Conservation (phyloP, 2,797 vertebrate genomes). For the Mionectes olivaceus region DNA sequence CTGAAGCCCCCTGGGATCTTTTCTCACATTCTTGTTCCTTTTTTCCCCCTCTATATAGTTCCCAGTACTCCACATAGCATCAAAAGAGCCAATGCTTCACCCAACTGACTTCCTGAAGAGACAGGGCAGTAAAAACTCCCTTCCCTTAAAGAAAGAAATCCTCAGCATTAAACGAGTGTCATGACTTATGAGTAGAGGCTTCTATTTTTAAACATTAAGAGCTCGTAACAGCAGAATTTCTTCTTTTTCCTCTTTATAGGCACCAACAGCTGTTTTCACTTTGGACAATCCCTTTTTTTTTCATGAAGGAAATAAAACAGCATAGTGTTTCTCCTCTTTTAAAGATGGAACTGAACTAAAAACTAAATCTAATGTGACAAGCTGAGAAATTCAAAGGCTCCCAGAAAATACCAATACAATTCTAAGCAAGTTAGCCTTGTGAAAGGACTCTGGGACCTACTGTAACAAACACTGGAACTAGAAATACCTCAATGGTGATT, state of each 20-base stretch:
- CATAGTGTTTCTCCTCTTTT: neutral
- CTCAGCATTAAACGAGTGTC: neutral
- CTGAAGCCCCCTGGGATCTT: neutral
- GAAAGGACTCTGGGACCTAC: neutral
- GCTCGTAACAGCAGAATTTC: neutral
- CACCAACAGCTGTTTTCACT: neutral
- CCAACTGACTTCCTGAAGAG: neutral
- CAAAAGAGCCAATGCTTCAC: neutral
- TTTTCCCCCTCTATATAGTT: neutral
- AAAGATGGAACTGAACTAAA: neutral
- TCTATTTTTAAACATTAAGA: neutral
- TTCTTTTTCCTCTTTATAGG: too few species aligned
- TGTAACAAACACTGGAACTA: neutral
- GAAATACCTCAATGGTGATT: constrained; percentile 84
- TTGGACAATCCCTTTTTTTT: neutral
- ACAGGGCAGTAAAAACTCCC: neutral
- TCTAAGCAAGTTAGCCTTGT: neutral
- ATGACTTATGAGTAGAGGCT: neutral
- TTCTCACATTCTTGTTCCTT: neutral
- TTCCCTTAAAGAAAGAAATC: neutral
- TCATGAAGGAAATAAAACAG: neutral
- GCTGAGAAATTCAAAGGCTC: neutral
- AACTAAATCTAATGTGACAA: neutral
- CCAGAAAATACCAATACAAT: too few species aligned
- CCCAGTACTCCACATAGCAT: neutral